Conservation (phyloP, 2,113 vertebrate species). For the Macroglossus sobrinus region DNA sequence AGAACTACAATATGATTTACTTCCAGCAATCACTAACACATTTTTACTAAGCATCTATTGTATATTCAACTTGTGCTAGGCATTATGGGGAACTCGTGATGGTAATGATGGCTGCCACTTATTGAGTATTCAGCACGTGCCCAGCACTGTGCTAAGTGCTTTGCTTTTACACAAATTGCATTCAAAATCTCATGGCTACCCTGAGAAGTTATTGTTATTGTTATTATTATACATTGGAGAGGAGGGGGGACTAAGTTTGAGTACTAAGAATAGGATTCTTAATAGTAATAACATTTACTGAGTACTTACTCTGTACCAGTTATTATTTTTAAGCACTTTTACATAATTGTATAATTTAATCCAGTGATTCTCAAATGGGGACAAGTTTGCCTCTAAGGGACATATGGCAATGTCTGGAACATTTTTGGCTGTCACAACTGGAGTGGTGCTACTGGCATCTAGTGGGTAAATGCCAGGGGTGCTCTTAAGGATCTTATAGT, state of each 20-base stretch:
- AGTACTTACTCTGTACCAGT: background rate
- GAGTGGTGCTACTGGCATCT: constrained; percentile 44
- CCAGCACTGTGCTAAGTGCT: constrained; percentile 37
- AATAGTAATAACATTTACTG: background rate
- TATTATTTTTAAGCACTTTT: constrained; percentile 34
- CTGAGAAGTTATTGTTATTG: background rate
- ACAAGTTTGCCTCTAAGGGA: background rate
- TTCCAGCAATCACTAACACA: constrained; percentile 66
- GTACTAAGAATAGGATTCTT: constrained; percentile 9
- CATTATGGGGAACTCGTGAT: background rate
- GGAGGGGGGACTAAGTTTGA: constrained; percentile 8
- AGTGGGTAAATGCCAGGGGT: constrained; percentile 24
- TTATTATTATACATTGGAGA: background rate
- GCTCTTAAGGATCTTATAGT: background rate
- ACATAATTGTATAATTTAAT: constrained; percentile 10
- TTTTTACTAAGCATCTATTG: constrained; percentile 70
- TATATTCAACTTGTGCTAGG: constrained; percentile 39
- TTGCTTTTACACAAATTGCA: background rate
- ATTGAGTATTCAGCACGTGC: constrained; percentile 6
- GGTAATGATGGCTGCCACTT: background rate
- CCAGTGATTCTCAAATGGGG: background rate
- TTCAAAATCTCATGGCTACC: constrained; percentile 3
- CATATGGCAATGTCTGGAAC: constrained; percentile 12
- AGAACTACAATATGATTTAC: constrained; percentile 74
- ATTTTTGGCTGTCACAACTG: background rate